Conservation (phyloP, 2,888 invertebrate genomes). For the Tipula vernalis region DNA sequence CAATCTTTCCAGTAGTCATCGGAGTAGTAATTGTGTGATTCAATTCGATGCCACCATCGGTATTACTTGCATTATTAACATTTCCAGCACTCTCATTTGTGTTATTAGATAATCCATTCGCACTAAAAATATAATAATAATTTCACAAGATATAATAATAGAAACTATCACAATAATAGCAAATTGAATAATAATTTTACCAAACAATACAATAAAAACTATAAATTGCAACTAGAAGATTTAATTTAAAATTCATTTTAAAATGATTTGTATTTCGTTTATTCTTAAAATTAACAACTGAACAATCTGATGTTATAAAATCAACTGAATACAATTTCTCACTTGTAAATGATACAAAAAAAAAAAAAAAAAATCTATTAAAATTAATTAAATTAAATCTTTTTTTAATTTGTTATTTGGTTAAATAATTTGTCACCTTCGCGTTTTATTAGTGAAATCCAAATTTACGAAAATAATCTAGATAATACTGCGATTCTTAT, state of each 20-base stretch:
- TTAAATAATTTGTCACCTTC: neutral
- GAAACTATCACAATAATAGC: neutral
- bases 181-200: neutral
- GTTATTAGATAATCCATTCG: neutral
- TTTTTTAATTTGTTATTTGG: neutral
- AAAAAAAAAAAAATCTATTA: neutral
- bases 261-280: neutral
- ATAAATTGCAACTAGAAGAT: neutral
- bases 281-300: constrained; percentile 4
- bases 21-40: neutral
- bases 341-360: neutral
- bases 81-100: neutral
- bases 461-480: neutral
- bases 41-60: neutral
- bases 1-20: neutral
- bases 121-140: neutral
- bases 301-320: neutral
- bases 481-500: neutral
- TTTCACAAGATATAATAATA: neutral
- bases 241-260: constrained; percentile 4
- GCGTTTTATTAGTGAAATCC: neutral
- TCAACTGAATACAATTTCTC: neutral
- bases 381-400: neutral
- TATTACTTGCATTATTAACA: neutral
- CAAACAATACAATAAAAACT: neutral